Evolutionary conservation across 2,888 invertebrate species (phyloP).

Genomic region (Torymus texanus): DNA sequence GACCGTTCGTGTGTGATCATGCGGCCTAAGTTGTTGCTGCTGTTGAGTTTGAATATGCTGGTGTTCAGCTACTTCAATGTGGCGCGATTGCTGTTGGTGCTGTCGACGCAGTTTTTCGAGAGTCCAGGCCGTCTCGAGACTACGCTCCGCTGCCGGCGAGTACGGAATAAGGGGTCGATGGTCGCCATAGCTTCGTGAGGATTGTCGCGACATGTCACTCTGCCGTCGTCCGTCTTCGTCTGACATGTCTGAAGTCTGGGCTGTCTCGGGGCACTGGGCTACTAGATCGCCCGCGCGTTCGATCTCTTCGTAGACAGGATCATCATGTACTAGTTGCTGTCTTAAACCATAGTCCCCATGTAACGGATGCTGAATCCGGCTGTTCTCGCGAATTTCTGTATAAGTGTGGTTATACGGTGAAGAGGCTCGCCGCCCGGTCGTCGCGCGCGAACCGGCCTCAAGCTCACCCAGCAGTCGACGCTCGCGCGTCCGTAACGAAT

Average conservation of each 20-base stretch:
- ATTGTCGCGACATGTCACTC: constrained; percentile 83
- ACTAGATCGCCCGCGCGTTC: constrained; percentile 76
- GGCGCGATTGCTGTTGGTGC: constrained; percentile 44
- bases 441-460: constrained; percentile 74
- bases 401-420: constrained; percentile 86
- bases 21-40: constrained; percentile 61
- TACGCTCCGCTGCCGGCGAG: constrained; percentile 81
- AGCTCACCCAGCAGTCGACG: constrained; percentile 75
- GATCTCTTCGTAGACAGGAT: constrained; percentile 89
- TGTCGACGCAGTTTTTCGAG: constrained; percentile 39
- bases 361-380: constrained; percentile 67
- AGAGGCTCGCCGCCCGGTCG: constrained; percentile 75
- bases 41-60: constrained; percentile 62
- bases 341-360: constrained; percentile 72
- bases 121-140: constrained; percentile 64
- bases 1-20: constrained; percentile 76
- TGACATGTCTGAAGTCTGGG: constrained; percentile 82
- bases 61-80: constrained; percentile 32
- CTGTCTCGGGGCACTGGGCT: constrained; percentile 56
- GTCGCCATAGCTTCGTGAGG: constrained; percentile 87
- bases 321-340: constrained; percentile 76
- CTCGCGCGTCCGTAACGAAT: constrained; percentile 58
- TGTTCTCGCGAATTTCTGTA: constrained; percentile 82
- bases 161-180: constrained; percentile 88
- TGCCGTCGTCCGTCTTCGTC: constrained; percentile 86